These are phyloP conservation scores for Nothoprocta pentlandii DNA, from an alignment of 2,113 vertebrate species.

Conservation along the genomic window DNA sequence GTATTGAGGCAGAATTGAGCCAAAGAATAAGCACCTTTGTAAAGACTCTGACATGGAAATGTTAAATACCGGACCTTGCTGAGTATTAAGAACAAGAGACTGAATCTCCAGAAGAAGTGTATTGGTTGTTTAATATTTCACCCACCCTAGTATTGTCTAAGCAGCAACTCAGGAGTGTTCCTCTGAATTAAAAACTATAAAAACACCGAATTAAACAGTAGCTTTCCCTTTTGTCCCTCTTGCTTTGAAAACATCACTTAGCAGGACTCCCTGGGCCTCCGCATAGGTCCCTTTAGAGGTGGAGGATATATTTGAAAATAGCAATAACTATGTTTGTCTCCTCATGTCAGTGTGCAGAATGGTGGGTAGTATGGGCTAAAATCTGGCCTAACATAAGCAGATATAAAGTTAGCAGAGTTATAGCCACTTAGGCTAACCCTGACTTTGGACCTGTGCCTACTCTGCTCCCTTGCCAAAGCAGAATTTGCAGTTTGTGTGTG, in stretches of 20 bases:
- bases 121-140: not conserved
- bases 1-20: not conserved
- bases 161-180: not conserved
- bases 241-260: not conserved
- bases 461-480: conserved; percentile 15
- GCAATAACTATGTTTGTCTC: not conserved
- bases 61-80: not conserved
- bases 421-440: not conserved
- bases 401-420: not conserved
- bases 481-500: not conserved
- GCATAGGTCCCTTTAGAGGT: not conserved
- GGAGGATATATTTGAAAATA: not conserved
- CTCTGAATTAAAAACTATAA: not conserved
- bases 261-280: not conserved
- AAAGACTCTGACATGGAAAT: not conserved
- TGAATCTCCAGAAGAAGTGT: not conserved
- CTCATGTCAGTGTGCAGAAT: not conserved
- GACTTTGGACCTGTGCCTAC: not conserved
- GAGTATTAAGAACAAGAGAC: not conserved
- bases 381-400: not conserved
- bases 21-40: not conserved
- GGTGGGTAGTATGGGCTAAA: not conserved
- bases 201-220: no score
- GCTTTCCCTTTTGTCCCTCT: not conserved
- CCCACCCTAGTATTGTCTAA: not conserved